Evolutionary conservation across 2,888 invertebrate species (phyloP).

Genomic region (Drosophila antonietae): DNA sequence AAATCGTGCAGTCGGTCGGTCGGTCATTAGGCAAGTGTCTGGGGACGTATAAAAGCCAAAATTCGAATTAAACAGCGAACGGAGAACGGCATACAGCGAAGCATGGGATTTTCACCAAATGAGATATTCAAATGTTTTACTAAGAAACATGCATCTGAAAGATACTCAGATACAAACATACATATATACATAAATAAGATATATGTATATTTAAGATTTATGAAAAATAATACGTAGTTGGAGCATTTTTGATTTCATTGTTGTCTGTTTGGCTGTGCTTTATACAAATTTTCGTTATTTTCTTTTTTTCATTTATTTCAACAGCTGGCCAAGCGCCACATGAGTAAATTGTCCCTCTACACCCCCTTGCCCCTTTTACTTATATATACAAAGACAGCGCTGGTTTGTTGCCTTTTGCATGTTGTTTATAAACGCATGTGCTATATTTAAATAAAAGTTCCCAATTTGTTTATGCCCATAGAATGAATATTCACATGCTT

Average conservation of each 20-base stretch:
- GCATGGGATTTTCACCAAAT: slow-evolving; percentile 34
- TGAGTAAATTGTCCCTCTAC: slow-evolving; percentile 41
- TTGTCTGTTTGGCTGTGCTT: slow-evolving; percentile 24
- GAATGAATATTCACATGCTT: slow-evolving; percentile 20
- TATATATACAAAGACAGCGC: slow-evolving; percentile 22
- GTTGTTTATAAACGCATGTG: slow-evolving; percentile 73
- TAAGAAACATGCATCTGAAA: slow-evolving; percentile 34
- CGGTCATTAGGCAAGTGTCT: slow-evolving; percentile 53
- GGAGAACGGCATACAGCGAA: not conserved
- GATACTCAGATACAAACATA: slow-evolving; percentile 14
- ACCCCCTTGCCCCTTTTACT: too few species aligned
- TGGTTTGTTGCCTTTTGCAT: slow-evolving; percentile 50
- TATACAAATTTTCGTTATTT: not conserved
- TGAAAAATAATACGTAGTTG: slow-evolving; percentile 25
- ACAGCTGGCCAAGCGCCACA: slow-evolving; percentile 67
- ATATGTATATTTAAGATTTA: not conserved
- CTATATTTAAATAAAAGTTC: slow-evolving; percentile 72
- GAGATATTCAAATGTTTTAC: slow-evolving; percentile 24
- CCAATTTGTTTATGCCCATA: slow-evolving; percentile 50
- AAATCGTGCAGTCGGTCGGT: slow-evolving; percentile 29
- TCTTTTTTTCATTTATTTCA: slow-evolving; percentile 26
- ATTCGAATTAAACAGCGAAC: slow-evolving; percentile 11
- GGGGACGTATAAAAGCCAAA: slow-evolving; percentile 53
- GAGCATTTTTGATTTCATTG: slow-evolving; percentile 40
- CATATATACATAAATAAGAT: not conserved